Base-by-base conservation (phyloP, 2,888 invertebrate species). In the Caenorhabditis virilis region DNA sequence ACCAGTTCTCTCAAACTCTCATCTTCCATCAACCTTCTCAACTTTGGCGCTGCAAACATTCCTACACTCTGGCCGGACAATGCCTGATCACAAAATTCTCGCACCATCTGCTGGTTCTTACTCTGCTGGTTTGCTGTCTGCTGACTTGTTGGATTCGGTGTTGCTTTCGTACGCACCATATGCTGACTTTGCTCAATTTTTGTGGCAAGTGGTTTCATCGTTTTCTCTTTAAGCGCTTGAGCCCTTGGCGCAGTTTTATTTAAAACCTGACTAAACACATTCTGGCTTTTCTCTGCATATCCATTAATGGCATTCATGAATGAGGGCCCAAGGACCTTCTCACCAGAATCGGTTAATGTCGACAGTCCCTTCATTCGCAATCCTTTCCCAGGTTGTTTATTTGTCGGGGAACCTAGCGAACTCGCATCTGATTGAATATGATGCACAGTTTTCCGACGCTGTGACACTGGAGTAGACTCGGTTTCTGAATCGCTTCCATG, bases 1-100 rank as follows among this genome's bases (percentile, higher is more conserved):
- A 95, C 92, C 86, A 98, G 89, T 84, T 93, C 95, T 33, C 98
- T 88, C 85, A 97, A 94, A 45, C 92, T 95, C 85, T 99, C 98
- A 84, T 99, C 97, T 84, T 98, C 97, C 93, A 99, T 94, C 26
- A 99, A 86, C 25, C 67, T 15, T 39, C 63, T 48, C 20, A 83
- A 58, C 45, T 83, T 83, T 1, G 83, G 79, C 18, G 94, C 86
- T 84, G 95, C 94, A 46, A 98, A 87, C 93, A 97, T 97, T 18
- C 95, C 94, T 0, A 99, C 91, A 0, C 94, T 93, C 85, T 94
- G 93, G 3, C 95, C 95, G 66, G 91, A 90, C 54, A 93, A 84
- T 1, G 93, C 92, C 84, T 78, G 76, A 27, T 83, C 83, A 46
- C 83, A 83, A 23, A 83, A 72, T 54, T 83, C 83, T 23, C 77